Percentiles rank a stretch among this genome's conserved stretches.
Evolutionary conservation across 2,888 invertebrate species (phyloP).

Genomic region (Drosophila quasianomalipes): DNA sequence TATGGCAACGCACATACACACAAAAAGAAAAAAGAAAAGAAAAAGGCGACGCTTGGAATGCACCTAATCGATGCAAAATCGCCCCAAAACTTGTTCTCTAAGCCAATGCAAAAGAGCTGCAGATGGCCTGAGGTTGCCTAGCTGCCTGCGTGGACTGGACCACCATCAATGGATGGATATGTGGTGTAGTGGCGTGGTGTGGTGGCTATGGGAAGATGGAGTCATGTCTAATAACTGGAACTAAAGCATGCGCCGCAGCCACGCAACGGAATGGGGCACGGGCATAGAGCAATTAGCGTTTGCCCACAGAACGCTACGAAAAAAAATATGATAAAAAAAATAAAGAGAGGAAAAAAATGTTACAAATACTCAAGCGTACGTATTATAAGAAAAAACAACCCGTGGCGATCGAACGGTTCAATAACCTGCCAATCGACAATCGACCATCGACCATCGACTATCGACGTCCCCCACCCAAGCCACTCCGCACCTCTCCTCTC

Average conservation of each 20-base stretch:
- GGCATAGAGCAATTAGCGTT: constrained; percentile 68
- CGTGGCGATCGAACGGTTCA: constrained; percentile 51
- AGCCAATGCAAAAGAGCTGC: constrained; percentile 34
- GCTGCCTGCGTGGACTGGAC: constrained; percentile 37
- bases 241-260: constrained; percentile 68
- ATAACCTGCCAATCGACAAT: constrained; percentile 68
- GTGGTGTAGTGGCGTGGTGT: background rate
- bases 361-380: constrained; percentile 60
- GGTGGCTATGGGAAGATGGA: constrained; percentile 32
- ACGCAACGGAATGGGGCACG: constrained; percentile 35
- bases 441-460: constrained; percentile 41
- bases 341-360: constrained; percentile 41
- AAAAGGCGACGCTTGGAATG: constrained; percentile 74
- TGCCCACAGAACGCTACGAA: constrained; percentile 44
- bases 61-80: constrained; percentile 79
- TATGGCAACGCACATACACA: constrained; percentile 16
- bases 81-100: constrained; percentile 75
- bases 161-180: constrained; percentile 57
- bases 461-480: background rate
- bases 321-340: constrained; percentile 28
- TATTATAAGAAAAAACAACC: constrained; percentile 24
- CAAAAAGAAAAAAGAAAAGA: background rate
- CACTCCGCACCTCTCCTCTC: background rate
- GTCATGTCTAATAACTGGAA: constrained; percentile 77
- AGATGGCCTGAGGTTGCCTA: constrained; percentile 5